Percentiles rank a stretch among this genome's conserved stretches.
Conservation (phyloP, 2,113 vertebrate genomes). For the Lophotis ruficrista region DNA sequence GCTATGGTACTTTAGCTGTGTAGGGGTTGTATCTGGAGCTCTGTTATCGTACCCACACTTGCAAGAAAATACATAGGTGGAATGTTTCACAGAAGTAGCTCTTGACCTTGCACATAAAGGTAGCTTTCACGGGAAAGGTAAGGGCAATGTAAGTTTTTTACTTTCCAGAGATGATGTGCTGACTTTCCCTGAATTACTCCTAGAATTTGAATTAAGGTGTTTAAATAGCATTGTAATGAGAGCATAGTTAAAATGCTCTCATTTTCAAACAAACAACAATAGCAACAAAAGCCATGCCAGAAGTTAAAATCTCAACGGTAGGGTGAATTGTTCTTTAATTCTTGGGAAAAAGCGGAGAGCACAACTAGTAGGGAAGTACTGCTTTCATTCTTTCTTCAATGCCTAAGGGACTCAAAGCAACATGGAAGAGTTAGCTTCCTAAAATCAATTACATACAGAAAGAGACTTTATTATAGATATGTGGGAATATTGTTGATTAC, state of each 20-base stretch:
- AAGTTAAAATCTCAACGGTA: background rate
- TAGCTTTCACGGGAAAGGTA: background rate
- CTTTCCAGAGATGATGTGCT: background rate
- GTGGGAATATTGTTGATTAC: background rate
- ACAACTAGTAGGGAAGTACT: background rate
- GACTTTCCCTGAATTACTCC: background rate
- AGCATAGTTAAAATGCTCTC: background rate
- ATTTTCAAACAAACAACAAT: background rate
- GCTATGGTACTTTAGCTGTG: background rate
- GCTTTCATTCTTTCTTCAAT: background rate
- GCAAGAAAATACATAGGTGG: background rate
- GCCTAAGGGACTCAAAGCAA: background rate
- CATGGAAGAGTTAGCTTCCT: background rate
- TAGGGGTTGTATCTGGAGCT: rapidly evolving
- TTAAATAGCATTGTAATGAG: background rate
- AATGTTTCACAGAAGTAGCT: background rate
- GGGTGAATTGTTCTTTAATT: background rate
- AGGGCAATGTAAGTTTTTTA: background rate
- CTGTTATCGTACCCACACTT: background rate
- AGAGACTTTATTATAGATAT: background rate
- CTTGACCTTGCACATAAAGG: background rate
- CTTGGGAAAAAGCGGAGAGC: background rate
- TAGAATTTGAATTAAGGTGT: background rate
- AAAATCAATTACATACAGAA: background rate
- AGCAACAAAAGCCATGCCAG: background rate